These are phyloP conservation scores for Balearica regulorum DNA, from an alignment of 2,797 vertebrate species.

Conservation along the genomic window DNA sequence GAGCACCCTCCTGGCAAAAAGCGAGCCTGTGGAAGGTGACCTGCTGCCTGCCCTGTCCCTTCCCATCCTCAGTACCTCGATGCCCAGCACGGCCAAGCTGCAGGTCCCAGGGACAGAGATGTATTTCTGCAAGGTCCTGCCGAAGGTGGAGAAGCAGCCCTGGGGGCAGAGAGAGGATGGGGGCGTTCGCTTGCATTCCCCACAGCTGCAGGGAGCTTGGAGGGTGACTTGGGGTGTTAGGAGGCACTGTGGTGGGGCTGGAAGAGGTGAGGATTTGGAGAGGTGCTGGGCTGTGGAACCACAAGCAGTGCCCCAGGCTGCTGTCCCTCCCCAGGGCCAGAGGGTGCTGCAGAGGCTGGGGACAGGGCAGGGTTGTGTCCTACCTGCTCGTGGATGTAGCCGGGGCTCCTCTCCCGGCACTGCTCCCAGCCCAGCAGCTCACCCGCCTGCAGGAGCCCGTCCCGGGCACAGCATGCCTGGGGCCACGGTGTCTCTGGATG, in stretches of 20 bases:
- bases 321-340: too few relatives aligned
- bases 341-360: too few relatives aligned
- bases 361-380: accelerated
- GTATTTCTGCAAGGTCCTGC: slow-evolving; percentile 36
- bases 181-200: neutral
- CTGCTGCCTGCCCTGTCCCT: neutral
- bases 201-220: neutral
- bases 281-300: too few relatives aligned
- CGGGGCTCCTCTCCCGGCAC: slow-evolving; percentile 19
- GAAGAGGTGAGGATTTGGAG: neutral
- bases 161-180: neutral
- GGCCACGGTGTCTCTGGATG: slow-evolving; percentile 48
- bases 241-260: accelerated
- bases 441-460: neutral
- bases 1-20: neutral
- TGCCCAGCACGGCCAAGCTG: slow-evolving; percentile 45
- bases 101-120: slow-evolving; percentile 16
- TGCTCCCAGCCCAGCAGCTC: slow-evolving; percentile 41
- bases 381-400: slow-evolving; percentile 63
- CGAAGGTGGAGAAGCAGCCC: slow-evolving; percentile 60
- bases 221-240: neutral
- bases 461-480: slow-evolving; percentile 19
- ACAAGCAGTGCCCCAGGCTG: too few relatives aligned
- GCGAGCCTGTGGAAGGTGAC: accelerated
- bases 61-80: slow-evolving; percentile 14